A percentile compares a stretch with the other conserved stretches of the same genome.
Evolutionary conservation across 2,113 vertebrate genomes (phyloP).

Genomic region (Mesoclemmys tuberculata): DNA sequence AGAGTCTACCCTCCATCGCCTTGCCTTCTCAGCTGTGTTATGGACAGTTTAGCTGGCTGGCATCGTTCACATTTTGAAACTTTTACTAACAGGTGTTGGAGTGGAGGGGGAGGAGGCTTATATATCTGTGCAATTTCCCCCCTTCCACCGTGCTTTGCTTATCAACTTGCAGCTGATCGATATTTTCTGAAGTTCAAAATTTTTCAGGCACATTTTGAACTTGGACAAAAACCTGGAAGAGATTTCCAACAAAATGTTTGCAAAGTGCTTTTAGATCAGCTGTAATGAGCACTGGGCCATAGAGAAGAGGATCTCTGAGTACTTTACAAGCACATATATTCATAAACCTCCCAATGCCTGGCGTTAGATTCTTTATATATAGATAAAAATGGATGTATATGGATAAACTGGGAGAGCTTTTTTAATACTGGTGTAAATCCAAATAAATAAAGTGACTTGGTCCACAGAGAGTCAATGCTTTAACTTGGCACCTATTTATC

Average conservation of each 20-base stretch:
- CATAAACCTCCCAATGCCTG: background rate
- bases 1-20: accelerated
- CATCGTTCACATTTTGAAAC: background rate
- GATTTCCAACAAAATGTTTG: background rate
- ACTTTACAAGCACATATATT: background rate
- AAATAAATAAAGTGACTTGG: background rate
- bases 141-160: background rate
- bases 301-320: accelerated
- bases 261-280: background rate
- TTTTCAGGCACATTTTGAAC: background rate
- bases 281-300: too few species aligned
- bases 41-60: accelerated
- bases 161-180: background rate
- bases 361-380: background rate
- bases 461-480: background rate
- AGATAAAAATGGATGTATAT: background rate
- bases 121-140: background rate
- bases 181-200: background rate
- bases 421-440: background rate
- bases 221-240: background rate
- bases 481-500: background rate
- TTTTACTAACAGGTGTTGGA: background rate
- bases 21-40: background rate
- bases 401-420: background rate
- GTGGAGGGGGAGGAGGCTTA: background rate